Evolutionary conservation across 2,113 vertebrate species (phyloP), one percentile per base, ranked within the genome.

Genomic region (Solea solea): DNA sequence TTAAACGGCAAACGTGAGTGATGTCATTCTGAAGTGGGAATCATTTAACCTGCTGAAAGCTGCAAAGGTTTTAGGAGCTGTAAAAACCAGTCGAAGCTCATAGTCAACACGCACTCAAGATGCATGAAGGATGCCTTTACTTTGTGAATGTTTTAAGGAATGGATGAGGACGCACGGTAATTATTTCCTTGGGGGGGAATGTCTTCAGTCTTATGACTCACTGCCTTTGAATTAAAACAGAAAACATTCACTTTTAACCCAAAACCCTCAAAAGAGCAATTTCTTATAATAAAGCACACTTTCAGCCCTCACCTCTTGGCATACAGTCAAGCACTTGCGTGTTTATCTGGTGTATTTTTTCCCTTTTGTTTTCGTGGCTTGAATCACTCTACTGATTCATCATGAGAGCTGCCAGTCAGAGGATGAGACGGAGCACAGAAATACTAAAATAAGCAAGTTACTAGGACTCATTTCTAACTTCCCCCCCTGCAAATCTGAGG

Each of bases 111-210:
- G 7, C 2, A 50, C n/a, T 41, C 9, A 16, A 51, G 44, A 44
- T 66, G 50, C 62, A 56, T 76, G 64, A 65, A 64, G 39, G 62
- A 72, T 56, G 53, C 21, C 9, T 75, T 80, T 11, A 55, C 44
- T 73, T 60, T 68, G 14, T 14, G 49, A 59, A 67, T 25, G 39
- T 34, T 72, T 72, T 51, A 77, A 74, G 82, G 84, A 74, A 76
- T 46, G 65, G 70, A 77, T 69, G 49, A 79, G 25, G 77, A 81
- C 70, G 60, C 59, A 40, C 61, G 84, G 73, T 77, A 91, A 90
- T 91, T 91, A 90, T 91, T 86, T 90, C 81, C 82, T 52, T 58
- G 64, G 78, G 82, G 82, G 76, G 64, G 61, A 78, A 74, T 79
- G 69, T 76, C 86, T 88, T 80, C 70, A 70, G 69, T 82, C 74